Conservation (phyloP, 2,888 invertebrate species). For the Colostygia pectinataria region DNA sequence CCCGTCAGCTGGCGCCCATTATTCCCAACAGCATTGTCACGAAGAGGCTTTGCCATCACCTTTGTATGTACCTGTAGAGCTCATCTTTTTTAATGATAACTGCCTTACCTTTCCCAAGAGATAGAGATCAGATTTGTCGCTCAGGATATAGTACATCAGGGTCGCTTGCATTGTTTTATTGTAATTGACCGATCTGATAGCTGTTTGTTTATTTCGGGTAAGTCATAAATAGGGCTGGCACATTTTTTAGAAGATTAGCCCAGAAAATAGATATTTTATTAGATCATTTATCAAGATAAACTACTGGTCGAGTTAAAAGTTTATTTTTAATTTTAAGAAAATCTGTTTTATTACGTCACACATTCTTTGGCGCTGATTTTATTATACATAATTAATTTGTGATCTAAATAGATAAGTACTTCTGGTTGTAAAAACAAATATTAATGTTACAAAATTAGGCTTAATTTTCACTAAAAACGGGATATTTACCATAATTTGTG, state of each 20-base stretch:
- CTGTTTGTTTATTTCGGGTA: conserved; percentile 37
- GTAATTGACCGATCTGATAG: conserved; percentile 51
- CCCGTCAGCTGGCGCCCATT: conserved; percentile 82
- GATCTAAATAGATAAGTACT: too few relatives aligned
- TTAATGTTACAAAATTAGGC: too few relatives aligned
- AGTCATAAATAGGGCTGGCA: conserved; percentile 2
- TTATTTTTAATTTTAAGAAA: too few relatives aligned
- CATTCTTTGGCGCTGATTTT: too few relatives aligned
- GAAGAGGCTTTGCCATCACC: conserved; percentile 58
- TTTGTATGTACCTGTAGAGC: conserved; percentile 69
- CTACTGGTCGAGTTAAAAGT: too few relatives aligned
- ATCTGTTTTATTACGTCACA: too few relatives aligned
- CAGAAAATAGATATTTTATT: too few relatives aligned
- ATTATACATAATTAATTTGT: too few relatives aligned
- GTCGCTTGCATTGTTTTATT: conserved; percentile 51
- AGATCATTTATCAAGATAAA: too few relatives aligned
- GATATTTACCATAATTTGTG: too few relatives aligned
- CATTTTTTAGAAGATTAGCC: neutral
- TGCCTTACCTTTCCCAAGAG: conserved; percentile 57
- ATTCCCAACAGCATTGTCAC: conserved; percentile 69
- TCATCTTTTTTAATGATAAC: conserved; percentile 59
- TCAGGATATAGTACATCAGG: conserved; percentile 52
- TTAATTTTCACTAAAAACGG: too few relatives aligned
- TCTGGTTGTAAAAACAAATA: too few relatives aligned
- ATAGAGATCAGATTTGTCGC: conserved; percentile 55